These are phyloP conservation scores for Melinaea menophilus DNA, from an alignment of 2,888 invertebrate species.

Conservation along the genomic window DNA sequence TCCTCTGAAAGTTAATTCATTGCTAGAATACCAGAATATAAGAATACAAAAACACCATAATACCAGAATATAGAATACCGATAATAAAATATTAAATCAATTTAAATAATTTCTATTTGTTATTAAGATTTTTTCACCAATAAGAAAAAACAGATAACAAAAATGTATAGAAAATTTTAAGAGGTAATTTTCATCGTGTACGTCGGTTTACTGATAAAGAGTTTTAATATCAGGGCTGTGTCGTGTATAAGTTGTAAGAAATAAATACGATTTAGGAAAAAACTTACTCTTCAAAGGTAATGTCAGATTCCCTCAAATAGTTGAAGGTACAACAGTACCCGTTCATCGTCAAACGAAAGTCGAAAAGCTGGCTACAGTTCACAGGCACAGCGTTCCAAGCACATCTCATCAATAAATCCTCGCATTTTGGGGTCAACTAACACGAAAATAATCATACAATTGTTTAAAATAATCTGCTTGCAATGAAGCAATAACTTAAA, in stretches of 20 bases:
- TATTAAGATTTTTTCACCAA: too few relatives aligned
- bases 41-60: background rate
- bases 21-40: background rate
- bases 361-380: conserved; percentile 71
- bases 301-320: conserved; percentile 66
- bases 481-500: too few relatives aligned
- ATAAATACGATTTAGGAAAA: background rate
- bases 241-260: too few relatives aligned
- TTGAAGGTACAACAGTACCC: conserved; percentile 80
- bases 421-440: conserved; percentile 72
- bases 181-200: too few relatives aligned
- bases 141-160: too few relatives aligned
- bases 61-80: too few relatives aligned
- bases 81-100: too few relatives aligned
- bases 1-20: conserved; percentile 34
- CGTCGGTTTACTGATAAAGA: too few relatives aligned
- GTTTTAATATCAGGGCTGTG: too few relatives aligned
- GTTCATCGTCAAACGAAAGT: conserved; percentile 76
- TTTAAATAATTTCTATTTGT: too few relatives aligned
- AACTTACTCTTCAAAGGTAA: conserved; percentile 56
- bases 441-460: conserved; percentile 18
- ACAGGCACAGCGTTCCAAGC: conserved; percentile 66
- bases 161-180: too few relatives aligned
- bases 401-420: conserved; percentile 68
- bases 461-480: background rate